Conservation (phyloP, 2,888 invertebrate species). For the Steinernema scapterisci region DNA sequence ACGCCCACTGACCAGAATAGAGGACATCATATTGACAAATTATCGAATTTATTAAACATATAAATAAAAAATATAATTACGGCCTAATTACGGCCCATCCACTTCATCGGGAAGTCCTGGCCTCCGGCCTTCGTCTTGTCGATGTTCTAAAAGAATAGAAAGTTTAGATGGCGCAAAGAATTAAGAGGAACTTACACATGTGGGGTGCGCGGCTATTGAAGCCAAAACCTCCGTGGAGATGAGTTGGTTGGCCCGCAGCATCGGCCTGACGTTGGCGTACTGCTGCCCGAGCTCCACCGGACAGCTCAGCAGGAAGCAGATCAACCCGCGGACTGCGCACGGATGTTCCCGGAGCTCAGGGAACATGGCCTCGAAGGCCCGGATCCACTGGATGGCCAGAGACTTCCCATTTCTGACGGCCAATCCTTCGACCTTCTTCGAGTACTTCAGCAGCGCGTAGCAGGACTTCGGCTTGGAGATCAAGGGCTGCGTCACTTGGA, state of each 20-base stretch:
- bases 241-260: background rate
- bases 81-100: background rate
- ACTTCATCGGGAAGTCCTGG: background rate
- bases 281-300: background rate
- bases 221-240: background rate
- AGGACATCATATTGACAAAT: no score
- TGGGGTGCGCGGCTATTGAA: background rate
- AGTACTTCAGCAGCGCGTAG: background rate
- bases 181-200: background rate
- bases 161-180: background rate
- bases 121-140: background rate
- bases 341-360: no score
- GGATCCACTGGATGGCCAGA: background rate
- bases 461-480: background rate
- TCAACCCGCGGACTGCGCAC: background rate
- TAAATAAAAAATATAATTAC: no score
- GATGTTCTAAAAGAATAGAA: background rate
- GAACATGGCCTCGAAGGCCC: background rate
- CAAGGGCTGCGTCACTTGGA: background rate
- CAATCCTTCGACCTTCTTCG: background rate
- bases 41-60: no score
- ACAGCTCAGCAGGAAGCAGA: constrained; percentile 18
- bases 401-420: background rate
- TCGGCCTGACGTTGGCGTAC: background rate
- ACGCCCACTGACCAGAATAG: no score